phyloP scores from a whole-genome alignment of 2,797 vertebrate genomes.

The Phalanger gymnotis region DNA sequence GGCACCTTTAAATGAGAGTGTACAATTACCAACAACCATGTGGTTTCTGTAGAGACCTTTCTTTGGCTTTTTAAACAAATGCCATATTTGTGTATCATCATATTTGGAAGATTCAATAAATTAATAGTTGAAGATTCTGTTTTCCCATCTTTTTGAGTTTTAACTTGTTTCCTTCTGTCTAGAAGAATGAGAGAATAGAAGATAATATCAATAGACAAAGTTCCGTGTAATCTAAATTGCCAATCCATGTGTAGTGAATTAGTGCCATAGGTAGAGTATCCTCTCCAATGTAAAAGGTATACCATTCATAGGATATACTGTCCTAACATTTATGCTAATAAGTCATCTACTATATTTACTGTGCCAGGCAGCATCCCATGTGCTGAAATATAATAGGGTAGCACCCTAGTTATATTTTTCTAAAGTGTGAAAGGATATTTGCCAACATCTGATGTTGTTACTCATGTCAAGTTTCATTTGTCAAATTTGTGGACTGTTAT shows the following conservation, averaged over 20 bases:
- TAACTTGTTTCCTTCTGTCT: slow-evolving; percentile 6
- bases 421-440: slow-evolving; percentile 3
- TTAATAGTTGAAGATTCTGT: slow-evolving; percentile 25
- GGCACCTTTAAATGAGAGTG: slow-evolving; percentile 66
- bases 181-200: not conserved
- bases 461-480: not conserved
- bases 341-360: not conserved
- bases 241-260: not conserved
- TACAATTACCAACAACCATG: slow-evolving; percentile 42
- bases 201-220: slow-evolving; percentile 9
- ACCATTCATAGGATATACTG: not conserved
- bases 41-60: slow-evolving; percentile 40
- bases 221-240: not conserved
- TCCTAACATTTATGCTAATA: not conserved
- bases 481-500: not conserved
- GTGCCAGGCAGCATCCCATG: not conserved
- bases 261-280: not conserved
- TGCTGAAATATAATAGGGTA: not conserved
- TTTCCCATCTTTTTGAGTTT: slow-evolving; percentile 35
- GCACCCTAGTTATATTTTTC: not conserved
- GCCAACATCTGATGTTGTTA: not conserved
- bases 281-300: not conserved
- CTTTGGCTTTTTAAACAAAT: slow-evolving; percentile 52
- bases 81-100: slow-evolving; percentile 52
- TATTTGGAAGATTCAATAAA: slow-evolving; percentile 51